Evolutionary conservation across 2,797 vertebrate genomes (phyloP).

Genomic region (Syngnathus rostellatus): DNA sequence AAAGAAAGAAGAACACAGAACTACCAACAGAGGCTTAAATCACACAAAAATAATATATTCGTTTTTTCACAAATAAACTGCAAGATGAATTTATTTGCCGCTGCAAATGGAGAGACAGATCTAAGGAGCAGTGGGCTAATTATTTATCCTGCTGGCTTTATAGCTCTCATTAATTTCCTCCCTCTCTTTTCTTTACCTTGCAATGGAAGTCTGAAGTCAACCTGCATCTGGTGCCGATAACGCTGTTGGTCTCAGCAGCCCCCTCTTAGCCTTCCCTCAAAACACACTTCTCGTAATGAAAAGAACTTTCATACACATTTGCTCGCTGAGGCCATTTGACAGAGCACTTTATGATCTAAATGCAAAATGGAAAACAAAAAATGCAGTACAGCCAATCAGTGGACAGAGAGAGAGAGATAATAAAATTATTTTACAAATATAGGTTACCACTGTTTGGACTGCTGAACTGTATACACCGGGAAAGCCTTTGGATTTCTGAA

Average conservation of each 20-base stretch:
- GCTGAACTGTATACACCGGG: background rate
- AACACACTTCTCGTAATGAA: conserved; percentile 43
- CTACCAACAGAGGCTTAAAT: background rate
- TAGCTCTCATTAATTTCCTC: conserved; percentile 73
- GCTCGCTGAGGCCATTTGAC: conserved; percentile 18
- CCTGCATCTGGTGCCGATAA: conserved; percentile 75
- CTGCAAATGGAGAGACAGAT: conserved; percentile 54
- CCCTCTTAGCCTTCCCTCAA: conserved; percentile 48
- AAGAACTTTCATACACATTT: conserved; percentile 45
- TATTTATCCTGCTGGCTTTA: conserved; percentile 74
- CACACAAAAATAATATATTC: background rate
- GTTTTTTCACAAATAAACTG: conserved; percentile 37
- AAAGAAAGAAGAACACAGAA: background rate
- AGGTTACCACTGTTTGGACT: too few species aligned
- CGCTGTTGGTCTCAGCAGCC: conserved; percentile 53
- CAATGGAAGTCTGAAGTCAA: conserved; percentile 71
- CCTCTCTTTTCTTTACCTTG: conserved; percentile 66
- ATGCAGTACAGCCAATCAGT: background rate
- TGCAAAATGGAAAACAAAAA: background rate
- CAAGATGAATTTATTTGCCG: conserved; percentile 43
- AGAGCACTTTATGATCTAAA: background rate
- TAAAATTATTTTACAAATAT: background rate
- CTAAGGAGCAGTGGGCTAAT: conserved; percentile 66
- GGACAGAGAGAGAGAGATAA: background rate
- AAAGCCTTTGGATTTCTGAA: too few species aligned